phyloP scores from a whole-genome alignment of 2,888 invertebrate genomes.

The Drosophila multiciliata region DNA sequence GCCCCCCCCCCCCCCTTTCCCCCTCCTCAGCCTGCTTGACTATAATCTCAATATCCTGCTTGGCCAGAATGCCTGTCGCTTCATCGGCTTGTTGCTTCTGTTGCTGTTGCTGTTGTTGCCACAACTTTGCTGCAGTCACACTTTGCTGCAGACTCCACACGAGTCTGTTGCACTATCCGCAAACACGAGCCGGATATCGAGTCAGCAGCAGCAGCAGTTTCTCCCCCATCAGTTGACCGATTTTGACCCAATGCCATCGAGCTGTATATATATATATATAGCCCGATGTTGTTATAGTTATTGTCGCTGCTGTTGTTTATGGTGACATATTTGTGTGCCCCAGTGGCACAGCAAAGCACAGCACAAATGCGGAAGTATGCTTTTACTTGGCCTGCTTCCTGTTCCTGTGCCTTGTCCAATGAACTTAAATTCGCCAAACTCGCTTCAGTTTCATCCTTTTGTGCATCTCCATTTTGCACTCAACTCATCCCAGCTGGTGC shows the following conservation, averaged over 20 bases:
- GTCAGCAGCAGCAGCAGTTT: conserved; percentile 48
- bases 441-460: conserved; percentile 24
- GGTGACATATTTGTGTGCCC: conserved; percentile 64
- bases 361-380: conserved; percentile 61
- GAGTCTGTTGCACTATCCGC: conserved; percentile 4
- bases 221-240: neutral
- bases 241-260: conserved; percentile 26
- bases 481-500: conserved; percentile 2
- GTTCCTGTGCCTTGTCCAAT: conserved; percentile 34
- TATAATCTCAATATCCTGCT: conserved; percentile 62
- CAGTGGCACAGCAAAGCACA: conserved; percentile 32
- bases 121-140: conserved; percentile 38
- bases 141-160: conserved; percentile 24
- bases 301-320: conserved; percentile 51
- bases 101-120: conserved; percentile 13
- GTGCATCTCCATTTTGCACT: conserved; percentile 17
- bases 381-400: conserved; percentile 65
- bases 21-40: neutral
- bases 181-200: conserved; percentile 60
- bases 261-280: conserved; percentile 4
- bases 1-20: neutral
- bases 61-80: conserved; percentile 43
- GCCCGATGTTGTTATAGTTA: conserved; percentile 20
- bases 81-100: neutral
- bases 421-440: conserved; percentile 1